These are phyloP conservation scores for Cheilosia vulpina DNA, from an alignment of 2,888 invertebrate species.

Conservation along the genomic window DNA sequence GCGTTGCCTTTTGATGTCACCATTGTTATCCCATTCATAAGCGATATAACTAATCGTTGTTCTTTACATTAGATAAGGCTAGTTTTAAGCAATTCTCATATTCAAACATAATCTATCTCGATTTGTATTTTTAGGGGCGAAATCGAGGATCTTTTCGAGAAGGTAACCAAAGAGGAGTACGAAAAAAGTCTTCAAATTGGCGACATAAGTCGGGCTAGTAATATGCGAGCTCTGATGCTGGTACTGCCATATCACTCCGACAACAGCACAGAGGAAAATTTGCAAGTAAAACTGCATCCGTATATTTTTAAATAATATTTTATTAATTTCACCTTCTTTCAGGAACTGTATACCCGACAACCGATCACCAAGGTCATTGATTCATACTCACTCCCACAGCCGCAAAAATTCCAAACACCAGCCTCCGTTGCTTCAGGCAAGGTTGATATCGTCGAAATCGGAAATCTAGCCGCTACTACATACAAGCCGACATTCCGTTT, in stretches of 20 bases:
- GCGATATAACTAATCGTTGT: no score
- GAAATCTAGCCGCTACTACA: constrained; percentile 83
- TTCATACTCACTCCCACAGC: constrained; percentile 79
- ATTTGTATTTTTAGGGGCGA: constrained; percentile 80
- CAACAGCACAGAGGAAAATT: constrained; percentile 81
- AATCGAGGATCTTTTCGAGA: constrained; percentile 83
- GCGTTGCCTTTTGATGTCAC: not conserved
- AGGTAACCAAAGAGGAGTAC: constrained; percentile 83
- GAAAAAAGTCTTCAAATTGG: constrained; percentile 82
- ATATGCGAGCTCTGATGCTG: constrained; percentile 83
- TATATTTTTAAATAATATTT: not conserved
- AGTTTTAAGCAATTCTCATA: not conserved
- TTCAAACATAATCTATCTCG: not conserved
- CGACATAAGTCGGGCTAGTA: constrained; percentile 82
- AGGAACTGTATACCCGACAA: constrained; percentile 82
- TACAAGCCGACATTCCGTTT: constrained; percentile 83
- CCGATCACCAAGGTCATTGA: constrained; percentile 82
- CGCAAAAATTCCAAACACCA: constrained; percentile 80
- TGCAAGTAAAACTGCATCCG: constrained; percentile 78
- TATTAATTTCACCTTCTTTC: constrained; percentile 11
- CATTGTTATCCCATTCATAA: no score
- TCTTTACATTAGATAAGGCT: no score
- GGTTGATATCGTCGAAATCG: constrained; percentile 78
- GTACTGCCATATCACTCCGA: constrained; percentile 83
- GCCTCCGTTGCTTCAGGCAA: constrained; percentile 78